phyloP scores from a whole-genome alignment of 2,888 invertebrate genomes.

The Pheosia gnoma region DNA sequence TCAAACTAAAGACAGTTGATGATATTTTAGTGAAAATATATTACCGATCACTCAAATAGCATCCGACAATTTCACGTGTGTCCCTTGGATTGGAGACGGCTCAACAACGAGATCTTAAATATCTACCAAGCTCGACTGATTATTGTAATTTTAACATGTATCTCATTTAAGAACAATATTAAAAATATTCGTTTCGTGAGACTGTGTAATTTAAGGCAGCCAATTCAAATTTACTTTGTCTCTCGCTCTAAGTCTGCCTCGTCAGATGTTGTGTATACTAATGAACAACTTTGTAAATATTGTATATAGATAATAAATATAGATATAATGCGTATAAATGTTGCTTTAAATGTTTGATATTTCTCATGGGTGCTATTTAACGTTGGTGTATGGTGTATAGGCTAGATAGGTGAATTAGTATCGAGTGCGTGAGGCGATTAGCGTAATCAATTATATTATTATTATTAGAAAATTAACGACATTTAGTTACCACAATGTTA shows the following conservation, averaged over 20 bases:
- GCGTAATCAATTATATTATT: conserved; percentile 43
- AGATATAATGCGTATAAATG: conserved; percentile 61
- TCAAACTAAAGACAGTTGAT: background rate
- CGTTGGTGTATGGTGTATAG: conserved; percentile 74
- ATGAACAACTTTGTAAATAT: conserved; percentile 65
- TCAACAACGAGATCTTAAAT: conserved; percentile 69
- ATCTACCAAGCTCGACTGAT: conserved; percentile 67
- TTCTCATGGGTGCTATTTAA: conserved; percentile 81
- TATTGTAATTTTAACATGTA: conserved; percentile 66
- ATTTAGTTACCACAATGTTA: conserved; percentile 73
- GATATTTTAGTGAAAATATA: background rate
- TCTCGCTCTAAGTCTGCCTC: conserved; percentile 30
- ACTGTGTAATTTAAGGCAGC: conserved; percentile 78
- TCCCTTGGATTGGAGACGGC: conserved; percentile 48
- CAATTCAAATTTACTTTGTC: conserved; percentile 50
- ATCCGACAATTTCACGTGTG: background rate
- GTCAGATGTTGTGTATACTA: conserved; percentile 45
- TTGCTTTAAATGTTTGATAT: conserved; percentile 78
- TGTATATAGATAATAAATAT: conserved; percentile 63
- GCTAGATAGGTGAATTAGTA: conserved; percentile 48
- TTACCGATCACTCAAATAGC: no score
- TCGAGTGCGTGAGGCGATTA: conserved; percentile 51
- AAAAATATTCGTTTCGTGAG: conserved; percentile 70
- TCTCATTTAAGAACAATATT: conserved; percentile 77
- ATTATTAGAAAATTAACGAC: conserved; percentile 58